Percentiles rank a stretch among this genome's conserved stretches.
These are phyloP conservation scores for Ceratothoa steindachneri DNA, from an alignment of 2,888 invertebrate genomes.

Conservation along the genomic window DNA sequence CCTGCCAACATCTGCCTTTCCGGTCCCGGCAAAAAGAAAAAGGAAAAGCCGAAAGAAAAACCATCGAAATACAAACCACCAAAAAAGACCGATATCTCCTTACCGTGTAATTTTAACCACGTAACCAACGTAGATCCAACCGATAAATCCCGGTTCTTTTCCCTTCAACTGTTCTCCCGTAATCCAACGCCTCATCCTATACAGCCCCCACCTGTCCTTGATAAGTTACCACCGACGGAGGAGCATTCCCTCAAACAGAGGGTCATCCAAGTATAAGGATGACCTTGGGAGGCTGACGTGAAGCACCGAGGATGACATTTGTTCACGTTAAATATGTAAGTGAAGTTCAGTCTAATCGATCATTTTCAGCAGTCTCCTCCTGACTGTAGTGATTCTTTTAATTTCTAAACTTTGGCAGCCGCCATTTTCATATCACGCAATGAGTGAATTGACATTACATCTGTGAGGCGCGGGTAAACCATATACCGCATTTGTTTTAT, in stretches of 20 bases:
- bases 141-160: conserved; percentile 64
- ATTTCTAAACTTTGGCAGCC: too few species aligned
- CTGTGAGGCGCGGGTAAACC: too few species aligned
- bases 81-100: conserved; percentile 74
- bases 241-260: background rate
- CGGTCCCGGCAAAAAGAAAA: conserved; percentile 60
- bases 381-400: too few species aligned
- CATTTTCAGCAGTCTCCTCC: too few species aligned
- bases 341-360: too few species aligned
- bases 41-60: conserved; percentile 52
- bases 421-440: too few species aligned
- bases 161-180: conserved; percentile 56
- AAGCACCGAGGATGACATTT: too few species aligned
- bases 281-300: too few species aligned
- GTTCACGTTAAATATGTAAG: too few species aligned
- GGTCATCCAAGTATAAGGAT: conserved; percentile 1
- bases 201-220: background rate
- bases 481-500: too few species aligned
- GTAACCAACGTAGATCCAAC: conserved; percentile 70
- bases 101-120: conserved; percentile 79
- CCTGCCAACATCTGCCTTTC: conserved; percentile 74
- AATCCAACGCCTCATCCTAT: background rate
- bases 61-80: conserved; percentile 57
- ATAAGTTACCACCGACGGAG: background rate
- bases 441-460: too few species aligned